Base-by-base conservation (phyloP, 2,888 invertebrate genomes). In the Ormyrus nitidulus region DNA sequence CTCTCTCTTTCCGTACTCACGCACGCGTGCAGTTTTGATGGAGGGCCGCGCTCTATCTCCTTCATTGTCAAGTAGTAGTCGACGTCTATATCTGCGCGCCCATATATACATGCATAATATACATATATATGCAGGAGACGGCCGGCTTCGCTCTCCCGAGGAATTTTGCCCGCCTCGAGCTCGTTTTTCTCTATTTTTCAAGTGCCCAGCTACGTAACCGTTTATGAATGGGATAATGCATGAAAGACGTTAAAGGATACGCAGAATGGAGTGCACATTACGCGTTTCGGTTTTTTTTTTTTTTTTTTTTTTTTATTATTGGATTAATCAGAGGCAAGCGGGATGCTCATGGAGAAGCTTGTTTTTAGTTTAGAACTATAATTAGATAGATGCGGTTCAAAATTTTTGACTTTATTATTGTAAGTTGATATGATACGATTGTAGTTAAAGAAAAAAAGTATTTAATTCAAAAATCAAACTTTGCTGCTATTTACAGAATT, bases 11-110 rank as follows among this genome's bases (percentile, higher is more conserved):
- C 56, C 54, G 10, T 56, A n/a, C 46, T 56, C n/a, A 56, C 69
- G 19, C 48, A 53, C 7, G 34, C 58, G 51, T 51, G 46, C 54
- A 58, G 13, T 5, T 78, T 78, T 74, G 74, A 74, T 74, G 66
- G 58, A 79, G 70, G n/a, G 49, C 59, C n/a, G 49, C 69, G 74
- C 58, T 79, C 65, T 64, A 70, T 79, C 69, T 70, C 68, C 73
- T 62, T 73, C 78, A 53, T 70, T 78, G 66, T 68, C 69, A 51
- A 68, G 68, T 46, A 51, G 19, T 9, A n/a, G 34, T 19, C 13
- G 7, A 2, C 44, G 54, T 68, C 51, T 66, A 66, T 51, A 61
- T 5, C 7, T 62, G 54, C 46, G 64, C n/a, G 54, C 13, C 9
- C 10, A 19, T 49, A 19, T 51, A 34, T 61, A 34, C n/a, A 34